Evolutionary conservation across 2,888 invertebrate species (phyloP).

Genomic region (Stratiomys singularior): DNA sequence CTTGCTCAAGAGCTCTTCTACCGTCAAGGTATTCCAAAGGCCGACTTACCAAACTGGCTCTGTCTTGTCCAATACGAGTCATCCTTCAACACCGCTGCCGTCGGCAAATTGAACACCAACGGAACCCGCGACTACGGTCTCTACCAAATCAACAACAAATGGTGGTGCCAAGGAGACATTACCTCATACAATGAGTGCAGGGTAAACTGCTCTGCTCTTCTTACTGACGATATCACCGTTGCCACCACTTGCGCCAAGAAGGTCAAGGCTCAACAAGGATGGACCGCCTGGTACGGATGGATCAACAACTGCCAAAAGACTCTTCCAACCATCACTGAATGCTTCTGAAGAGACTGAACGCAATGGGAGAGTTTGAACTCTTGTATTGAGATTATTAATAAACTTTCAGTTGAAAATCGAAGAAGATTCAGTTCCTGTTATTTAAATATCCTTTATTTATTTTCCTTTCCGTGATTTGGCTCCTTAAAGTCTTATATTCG

Average conservation of each 20-base stretch:
- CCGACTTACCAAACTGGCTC: conserved; percentile 31
- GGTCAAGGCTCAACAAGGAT: conserved; percentile 41
- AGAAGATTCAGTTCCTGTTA: too few species aligned
- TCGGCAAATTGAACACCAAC: conserved; percentile 26
- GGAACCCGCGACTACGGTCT: conserved; percentile 44
- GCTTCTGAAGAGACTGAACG: conserved; percentile 19
- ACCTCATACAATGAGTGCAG: conserved; percentile 32
- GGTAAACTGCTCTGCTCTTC: conserved; percentile 3
- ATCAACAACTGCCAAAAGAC: conserved; percentile 26
- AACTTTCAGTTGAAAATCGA: too few species aligned
- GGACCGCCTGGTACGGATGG: conserved; percentile 40
- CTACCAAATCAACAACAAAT: conserved; percentile 44
- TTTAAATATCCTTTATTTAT: too few species aligned
- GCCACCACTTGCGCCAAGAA: conserved; percentile 38
- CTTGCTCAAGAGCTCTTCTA: conserved; percentile 17
- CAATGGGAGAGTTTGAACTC: background rate
- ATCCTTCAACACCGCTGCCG: conserved; percentile 25
- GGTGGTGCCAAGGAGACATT: conserved; percentile 40
- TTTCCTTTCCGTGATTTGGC: too few species aligned
- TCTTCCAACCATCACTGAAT: conserved; percentile 21
- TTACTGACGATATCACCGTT: conserved; percentile 25
- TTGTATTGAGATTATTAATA: too few species aligned
- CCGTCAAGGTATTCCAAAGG: conserved; percentile 30
- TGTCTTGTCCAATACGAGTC: conserved; percentile 38
- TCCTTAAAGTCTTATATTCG: too few species aligned